Evolutionary conservation across 2,888 invertebrate species (phyloP), one percentile per base, ranked within the genome.

Genomic region (Sepioteuthis lessoniana): DNA sequence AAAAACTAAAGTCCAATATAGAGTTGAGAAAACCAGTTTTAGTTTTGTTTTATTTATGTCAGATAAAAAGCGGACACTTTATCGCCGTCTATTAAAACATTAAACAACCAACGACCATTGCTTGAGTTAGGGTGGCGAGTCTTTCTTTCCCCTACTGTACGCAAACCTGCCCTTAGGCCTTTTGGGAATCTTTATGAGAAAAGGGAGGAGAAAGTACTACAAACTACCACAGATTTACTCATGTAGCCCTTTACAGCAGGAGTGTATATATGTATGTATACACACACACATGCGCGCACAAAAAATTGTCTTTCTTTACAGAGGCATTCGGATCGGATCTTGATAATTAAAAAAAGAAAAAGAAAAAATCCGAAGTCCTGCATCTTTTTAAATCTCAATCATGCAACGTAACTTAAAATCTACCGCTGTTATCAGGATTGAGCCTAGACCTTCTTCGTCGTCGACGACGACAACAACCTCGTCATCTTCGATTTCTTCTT

Each of bases 341-440:
- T 76, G 76, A 76, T 76, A 35, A 47, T 55, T 55, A 4, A 28
- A 55, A 55, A 55, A 47, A 47, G 25, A 25, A 55, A 55, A 21
- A 21, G 21, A 25, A 28, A 19, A 8, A n/a, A 76, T 35, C 28
- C 55, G 55, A 55, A 42, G 55, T 55, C 55, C 25, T 25, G 25
- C 25, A 76, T 76, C n/a, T 55, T 55, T 55, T 55, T 55, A 55
- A 55, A 25, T 76, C 3, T 19, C 16, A 76, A n/a, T 35, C n/a
- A 76, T 76, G 76, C 76, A 76, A 76, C 76, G 76, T n/a, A 76
- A 76, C 76, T 76, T 76, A n/a, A 76, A 76, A 35, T 76, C 76
- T 76, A 35, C 76, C n/a, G 76, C 76, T n/a, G 4, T n/a, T 13
- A 76, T 76, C 13, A 76, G 76, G n/a, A 76, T 76, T 19, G 76